phyloP scores from a whole-genome alignment of 2,888 invertebrate species.

The Ochropleura plecta region DNA sequence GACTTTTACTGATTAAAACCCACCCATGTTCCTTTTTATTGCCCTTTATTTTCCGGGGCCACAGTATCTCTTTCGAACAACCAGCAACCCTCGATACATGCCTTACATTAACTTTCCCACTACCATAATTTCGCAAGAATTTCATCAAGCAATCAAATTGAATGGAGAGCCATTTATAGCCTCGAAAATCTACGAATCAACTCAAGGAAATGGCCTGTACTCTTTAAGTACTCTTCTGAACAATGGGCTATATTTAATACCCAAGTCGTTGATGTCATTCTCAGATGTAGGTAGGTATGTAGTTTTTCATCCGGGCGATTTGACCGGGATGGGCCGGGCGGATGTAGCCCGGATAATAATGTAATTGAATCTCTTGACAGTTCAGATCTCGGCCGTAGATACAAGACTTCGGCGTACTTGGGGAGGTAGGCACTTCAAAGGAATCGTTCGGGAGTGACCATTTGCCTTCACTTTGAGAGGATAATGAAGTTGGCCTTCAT shows the following conservation, averaged over 20 bases:
- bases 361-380: constrained; percentile 21
- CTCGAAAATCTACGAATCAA: constrained; percentile 23
- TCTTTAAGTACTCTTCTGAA: constrained; percentile 2
- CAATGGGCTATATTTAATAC: constrained; percentile 51
- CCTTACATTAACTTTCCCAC: background rate
- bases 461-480: background rate
- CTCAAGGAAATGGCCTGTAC: constrained; percentile 28
- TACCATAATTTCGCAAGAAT: background rate
- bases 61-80: no score
- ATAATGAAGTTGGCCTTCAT: background rate
- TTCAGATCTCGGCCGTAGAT: constrained; percentile 20
- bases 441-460: background rate
- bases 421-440: background rate
- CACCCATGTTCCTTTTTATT: no score
- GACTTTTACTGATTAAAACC: no score
- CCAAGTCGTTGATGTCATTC: constrained; percentile 41
- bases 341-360: constrained; percentile 18
- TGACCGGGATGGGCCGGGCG: constrained; percentile 3
- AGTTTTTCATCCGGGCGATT: constrained; percentile 20
- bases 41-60: no score
- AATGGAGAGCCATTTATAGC: constrained; percentile 9
- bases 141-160: constrained; percentile 17
- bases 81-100: no score
- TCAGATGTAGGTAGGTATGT: constrained; percentile 31
- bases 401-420: constrained; percentile 3